Percentiles rank a stretch among this genome's conserved stretches.
Evolutionary conservation across 2,888 invertebrate species (phyloP).

Genomic region (Rutpela maculata): DNA sequence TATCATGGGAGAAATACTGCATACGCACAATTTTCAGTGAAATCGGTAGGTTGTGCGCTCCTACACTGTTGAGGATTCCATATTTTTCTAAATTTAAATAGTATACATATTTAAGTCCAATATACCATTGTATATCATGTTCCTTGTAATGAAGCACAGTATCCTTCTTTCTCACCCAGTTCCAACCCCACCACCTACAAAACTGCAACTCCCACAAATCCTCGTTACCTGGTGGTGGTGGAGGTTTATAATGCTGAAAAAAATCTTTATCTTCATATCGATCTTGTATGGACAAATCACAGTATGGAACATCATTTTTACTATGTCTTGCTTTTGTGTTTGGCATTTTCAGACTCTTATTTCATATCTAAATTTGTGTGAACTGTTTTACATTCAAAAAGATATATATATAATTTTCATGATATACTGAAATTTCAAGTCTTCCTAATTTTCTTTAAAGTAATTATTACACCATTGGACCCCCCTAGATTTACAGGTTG

Average conservation of each 20-base stretch:
- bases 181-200: constrained; percentile 65
- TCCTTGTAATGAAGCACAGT: neutral
- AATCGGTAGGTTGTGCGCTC: no score
- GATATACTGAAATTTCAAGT: constrained; percentile 5
- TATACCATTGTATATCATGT: neutral
- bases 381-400: neutral
- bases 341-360: neutral
- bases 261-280: neutral
- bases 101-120: neutral
- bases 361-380: neutral
- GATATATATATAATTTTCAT: neutral
- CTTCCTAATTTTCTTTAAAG: neutral
- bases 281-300: neutral
- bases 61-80: no score
- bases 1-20: no score
- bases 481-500: neutral
- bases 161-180: constrained; percentile 58
- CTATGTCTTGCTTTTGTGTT: neutral
- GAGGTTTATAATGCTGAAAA: constrained; percentile 40
- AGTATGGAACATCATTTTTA: neutral
- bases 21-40: no score
- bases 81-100: neutral
- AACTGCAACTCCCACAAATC: constrained; percentile 62
- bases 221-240: constrained; percentile 57
- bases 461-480: constrained; percentile 8